Conservation (phyloP, 1,140 invertebrate genomes). For the Heliconius congener region DNA sequence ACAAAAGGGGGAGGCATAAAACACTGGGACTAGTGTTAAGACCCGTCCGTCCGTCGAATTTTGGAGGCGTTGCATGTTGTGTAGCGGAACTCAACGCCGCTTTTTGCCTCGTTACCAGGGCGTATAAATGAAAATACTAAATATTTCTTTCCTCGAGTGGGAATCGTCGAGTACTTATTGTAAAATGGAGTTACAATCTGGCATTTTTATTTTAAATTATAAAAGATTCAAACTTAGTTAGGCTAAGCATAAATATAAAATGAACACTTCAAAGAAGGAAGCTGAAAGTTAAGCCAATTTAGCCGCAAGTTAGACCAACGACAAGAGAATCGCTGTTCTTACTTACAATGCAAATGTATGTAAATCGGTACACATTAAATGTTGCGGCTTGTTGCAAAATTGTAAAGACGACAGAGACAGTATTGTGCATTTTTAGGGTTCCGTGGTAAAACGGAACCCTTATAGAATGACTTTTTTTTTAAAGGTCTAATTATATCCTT, state of each 20-base stretch:
- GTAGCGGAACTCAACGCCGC: no score
- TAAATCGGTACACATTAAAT: constrained; percentile 29
- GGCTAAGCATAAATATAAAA: not conserved
- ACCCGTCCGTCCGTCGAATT: no score
- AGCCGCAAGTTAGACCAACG: constrained; percentile 28
- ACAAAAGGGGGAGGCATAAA: no score
- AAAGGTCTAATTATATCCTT: no score
- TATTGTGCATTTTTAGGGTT: not conserved
- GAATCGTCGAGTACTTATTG: no score
- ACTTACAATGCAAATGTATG: constrained; percentile 39
- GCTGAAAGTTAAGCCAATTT: constrained; percentile 27
- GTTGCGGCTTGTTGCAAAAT: constrained; percentile 27
- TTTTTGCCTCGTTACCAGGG: no score
- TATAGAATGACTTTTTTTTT: not conserved
- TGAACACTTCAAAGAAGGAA: constrained; percentile 18
- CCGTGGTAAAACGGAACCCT: no score
- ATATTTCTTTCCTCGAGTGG: no score
- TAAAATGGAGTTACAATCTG: not conserved
- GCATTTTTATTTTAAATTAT: not conserved
- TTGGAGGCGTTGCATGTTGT: no score
- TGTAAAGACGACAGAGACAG: constrained; percentile 15
- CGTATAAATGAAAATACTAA: no score
- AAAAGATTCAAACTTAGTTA: not conserved
- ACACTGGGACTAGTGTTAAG: no score
- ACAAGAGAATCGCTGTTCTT: constrained; percentile 32